These are phyloP conservation scores for Beris morrisii DNA, from an alignment of 2,888 invertebrate species.

Conservation along the genomic window DNA sequence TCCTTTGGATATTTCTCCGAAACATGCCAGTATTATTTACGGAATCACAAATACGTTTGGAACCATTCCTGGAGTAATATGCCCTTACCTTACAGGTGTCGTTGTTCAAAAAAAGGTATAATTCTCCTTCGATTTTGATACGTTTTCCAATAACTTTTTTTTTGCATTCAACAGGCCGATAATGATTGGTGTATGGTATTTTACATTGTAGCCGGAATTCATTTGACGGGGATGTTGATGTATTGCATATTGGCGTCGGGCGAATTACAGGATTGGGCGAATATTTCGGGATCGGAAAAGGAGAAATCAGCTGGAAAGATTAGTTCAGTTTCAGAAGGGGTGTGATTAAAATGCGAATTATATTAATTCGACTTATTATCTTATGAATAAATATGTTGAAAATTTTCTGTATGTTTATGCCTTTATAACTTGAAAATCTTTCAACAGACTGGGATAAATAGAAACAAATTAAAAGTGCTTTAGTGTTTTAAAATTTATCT, in stretches of 20 bases:
- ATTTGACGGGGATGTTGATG: slow-evolving; percentile 72
- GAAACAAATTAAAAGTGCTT: too few species aligned
- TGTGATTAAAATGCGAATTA: too few species aligned
- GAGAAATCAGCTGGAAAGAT: too few species aligned
- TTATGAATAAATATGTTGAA: too few species aligned
- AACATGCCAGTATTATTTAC: slow-evolving; percentile 79
- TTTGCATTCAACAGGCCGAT: slow-evolving; percentile 61
- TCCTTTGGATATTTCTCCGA: slow-evolving; percentile 82
- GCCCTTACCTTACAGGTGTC: slow-evolving; percentile 72
- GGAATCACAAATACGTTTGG: slow-evolving; percentile 73
- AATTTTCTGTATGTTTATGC: too few species aligned
- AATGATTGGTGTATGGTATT: slow-evolving; percentile 82
- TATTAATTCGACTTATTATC: too few species aligned
- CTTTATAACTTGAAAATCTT: too few species aligned
- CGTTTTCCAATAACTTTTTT: background rate
- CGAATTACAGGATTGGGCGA: slow-evolving; percentile 74
- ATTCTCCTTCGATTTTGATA: background rate
- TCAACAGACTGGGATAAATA: too few species aligned
- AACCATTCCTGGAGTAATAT: slow-evolving; percentile 82
- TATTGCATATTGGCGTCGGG: slow-evolving; percentile 76
- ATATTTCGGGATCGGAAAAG: background rate
- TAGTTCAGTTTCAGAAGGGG: too few species aligned
- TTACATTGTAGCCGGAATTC: slow-evolving; percentile 74
- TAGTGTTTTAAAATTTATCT: too few species aligned
- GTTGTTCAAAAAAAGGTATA: slow-evolving; percentile 66